A percentile compares a stretch with the other conserved stretches of the same genome.
Evolutionary conservation across 1,140 invertebrate genomes (phyloP).

Genomic region (Liolophura sinensis): DNA sequence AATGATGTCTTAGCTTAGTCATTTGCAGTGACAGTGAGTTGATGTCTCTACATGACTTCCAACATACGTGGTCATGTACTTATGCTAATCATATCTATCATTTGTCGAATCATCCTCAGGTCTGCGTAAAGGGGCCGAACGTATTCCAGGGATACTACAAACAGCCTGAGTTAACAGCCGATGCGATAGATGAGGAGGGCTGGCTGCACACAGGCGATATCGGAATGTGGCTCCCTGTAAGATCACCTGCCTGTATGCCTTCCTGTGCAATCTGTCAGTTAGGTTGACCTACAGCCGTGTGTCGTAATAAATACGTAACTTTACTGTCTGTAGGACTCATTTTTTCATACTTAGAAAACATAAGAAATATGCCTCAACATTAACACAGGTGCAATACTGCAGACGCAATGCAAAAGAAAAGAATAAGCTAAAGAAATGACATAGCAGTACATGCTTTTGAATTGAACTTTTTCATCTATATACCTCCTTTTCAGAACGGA

Average conservation of each 20-base stretch:
- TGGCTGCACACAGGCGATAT: slow-evolving; percentile 92
- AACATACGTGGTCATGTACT: too few species aligned
- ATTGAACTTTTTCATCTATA: neutral
- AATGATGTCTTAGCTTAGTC: too few species aligned
- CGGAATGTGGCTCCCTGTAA: slow-evolving; percentile 35
- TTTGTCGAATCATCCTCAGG: slow-evolving; percentile 10
- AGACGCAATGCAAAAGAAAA: too few species aligned
- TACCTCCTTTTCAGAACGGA: slow-evolving; percentile 72
- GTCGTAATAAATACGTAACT: neutral
- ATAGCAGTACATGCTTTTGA: too few species aligned
- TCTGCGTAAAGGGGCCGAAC: slow-evolving; percentile 86
- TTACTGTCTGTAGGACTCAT: neutral
- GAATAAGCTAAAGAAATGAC: too few species aligned
- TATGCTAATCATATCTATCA: too few species aligned
- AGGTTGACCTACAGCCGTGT: neutral
- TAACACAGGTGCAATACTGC: too few species aligned
- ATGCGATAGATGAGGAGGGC: slow-evolving; percentile 82
- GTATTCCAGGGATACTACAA: slow-evolving; percentile 78
- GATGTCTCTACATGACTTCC: too few species aligned
- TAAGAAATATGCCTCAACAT: neutral
- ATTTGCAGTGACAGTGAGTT: too few species aligned
- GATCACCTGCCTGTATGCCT: neutral
- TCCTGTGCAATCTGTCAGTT: neutral
- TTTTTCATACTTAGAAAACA: neutral
- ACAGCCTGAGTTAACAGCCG: slow-evolving; percentile 80